Evolutionary conservation across 2,113 vertebrate species (phyloP).

Genomic region (Triplophysa rosa): DNA sequence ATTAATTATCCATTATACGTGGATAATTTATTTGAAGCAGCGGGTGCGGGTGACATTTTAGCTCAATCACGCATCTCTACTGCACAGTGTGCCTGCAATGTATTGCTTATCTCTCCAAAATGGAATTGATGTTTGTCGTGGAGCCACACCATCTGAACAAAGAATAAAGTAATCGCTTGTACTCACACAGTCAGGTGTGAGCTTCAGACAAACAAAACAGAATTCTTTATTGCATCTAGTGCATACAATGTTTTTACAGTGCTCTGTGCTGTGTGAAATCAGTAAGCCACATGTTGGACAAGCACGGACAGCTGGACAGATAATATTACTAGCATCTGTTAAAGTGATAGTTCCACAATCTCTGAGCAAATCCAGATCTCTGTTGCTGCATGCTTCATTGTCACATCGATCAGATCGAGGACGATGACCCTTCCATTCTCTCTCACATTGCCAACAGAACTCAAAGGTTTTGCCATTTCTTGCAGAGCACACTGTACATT

Average conservation of each 20-base stretch:
- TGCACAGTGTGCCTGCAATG: not conserved
- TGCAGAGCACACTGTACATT: slow-evolving; percentile 61
- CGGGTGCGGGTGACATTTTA: too few relatives aligned
- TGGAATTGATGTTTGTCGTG: slow-evolving; percentile 68
- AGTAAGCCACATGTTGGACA: slow-evolving; percentile 70
- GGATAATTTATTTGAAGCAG: too few relatives aligned
- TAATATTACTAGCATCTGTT: not conserved
- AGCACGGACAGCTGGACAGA: slow-evolving; percentile 67
- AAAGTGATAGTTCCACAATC: slow-evolving; percentile 49
- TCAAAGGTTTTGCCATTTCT: not conserved
- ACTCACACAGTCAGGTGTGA: slow-evolving; percentile 38
- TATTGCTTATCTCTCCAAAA: slow-evolving; percentile 55
- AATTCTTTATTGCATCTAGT: slow-evolving; percentile 70
- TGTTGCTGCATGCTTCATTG: slow-evolving; percentile 63
- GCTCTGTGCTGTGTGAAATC: slow-evolving; percentile 65
- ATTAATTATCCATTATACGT: too few relatives aligned
- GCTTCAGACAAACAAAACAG: slow-evolving; percentile 76
- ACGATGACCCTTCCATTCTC: slow-evolving; percentile 62
- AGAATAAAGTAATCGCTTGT: slow-evolving; percentile 56
- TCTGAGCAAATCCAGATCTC: slow-evolving; percentile 57
- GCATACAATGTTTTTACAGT: slow-evolving; percentile 74
- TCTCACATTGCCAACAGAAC: slow-evolving; percentile 76
- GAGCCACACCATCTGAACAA: slow-evolving; percentile 63
- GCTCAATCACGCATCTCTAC: too few relatives aligned
- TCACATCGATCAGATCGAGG: slow-evolving; percentile 67